A percentile compares a stretch with the other conserved stretches of the same genome.
phyloP scores from a whole-genome alignment of 2,113 vertebrate species.

The Pelodiscus sinensis region DNA sequence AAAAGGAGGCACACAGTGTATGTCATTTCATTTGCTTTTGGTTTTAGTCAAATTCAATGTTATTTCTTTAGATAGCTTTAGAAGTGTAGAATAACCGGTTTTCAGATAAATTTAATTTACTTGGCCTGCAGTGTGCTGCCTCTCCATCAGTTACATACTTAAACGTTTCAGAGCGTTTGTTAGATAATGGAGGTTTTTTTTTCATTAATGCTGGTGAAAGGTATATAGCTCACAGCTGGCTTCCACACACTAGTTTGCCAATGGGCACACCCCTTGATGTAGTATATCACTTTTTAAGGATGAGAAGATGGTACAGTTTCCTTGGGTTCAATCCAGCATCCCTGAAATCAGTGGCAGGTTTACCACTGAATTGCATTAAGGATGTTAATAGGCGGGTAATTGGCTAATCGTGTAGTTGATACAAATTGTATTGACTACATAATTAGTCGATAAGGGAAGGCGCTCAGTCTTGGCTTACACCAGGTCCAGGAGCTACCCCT shows the following conservation, averaged over 20 bases:
- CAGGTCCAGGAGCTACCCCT: no score
- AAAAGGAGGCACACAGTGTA: background rate
- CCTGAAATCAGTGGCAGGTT: background rate
- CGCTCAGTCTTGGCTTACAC: no score
- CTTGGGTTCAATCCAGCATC: background rate
- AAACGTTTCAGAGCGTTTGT: background rate
- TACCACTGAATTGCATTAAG: background rate
- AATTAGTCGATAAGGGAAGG: no score
- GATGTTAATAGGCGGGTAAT: no score
- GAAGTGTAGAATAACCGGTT: background rate
- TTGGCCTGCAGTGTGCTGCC: background rate
- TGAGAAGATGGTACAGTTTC: fast-evolving
- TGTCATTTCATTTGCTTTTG: background rate
- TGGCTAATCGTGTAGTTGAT: no score
- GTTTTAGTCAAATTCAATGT: background rate
- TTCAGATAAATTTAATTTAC: background rate
- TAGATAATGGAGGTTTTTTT: background rate
- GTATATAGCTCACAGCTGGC: background rate
- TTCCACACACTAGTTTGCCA: background rate
- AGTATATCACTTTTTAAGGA: background rate
- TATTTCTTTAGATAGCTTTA: background rate
- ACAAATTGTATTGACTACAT: no score
- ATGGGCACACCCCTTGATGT: background rate
- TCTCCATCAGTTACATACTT: background rate
- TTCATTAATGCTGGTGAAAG: background rate